Base-by-base conservation (phyloP, 2,113 vertebrate species). In the Theropithecus gelada region DNA sequence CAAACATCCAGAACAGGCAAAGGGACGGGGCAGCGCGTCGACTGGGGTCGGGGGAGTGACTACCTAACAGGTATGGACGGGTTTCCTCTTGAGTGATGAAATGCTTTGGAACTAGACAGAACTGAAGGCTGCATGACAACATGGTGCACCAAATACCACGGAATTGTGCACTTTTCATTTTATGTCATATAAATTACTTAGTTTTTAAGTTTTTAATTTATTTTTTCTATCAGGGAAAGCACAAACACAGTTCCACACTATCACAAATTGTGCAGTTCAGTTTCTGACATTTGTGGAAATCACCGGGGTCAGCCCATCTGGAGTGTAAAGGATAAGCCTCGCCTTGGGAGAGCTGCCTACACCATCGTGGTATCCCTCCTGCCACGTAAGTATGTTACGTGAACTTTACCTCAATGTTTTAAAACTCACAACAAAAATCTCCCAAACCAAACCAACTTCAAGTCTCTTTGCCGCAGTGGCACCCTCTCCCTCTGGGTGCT, bases 121-220 rank as follows among this genome's bases (percentile, higher is more conserved):
- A 57, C 16, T 66, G 30, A n/a, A 25, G 55, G 50, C 5, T 50
- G 59, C 72, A 25, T 17, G 40, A 76, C n/a, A 85, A 16, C 22
- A 16, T 2, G 1, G 0, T 7, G 22, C 45, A 9, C 66, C 40
- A 23, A 32, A 20, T 6, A 5, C 23, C 59, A n/a, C n/a, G 12
- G 22, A 17, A 70, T 1, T 30, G 8, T 43, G 52, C 8, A 13
- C 27, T 52, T 80, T 59, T 32, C 61, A 64, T 32, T 64, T 64
- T 32, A 64, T 32, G 12, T 13, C 27, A 13, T 13, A 64, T 14
- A 64, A 30, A 64, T 18, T 16, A 17, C 32, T 68, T 35, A 17
- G 30, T n/a, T 35, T 35, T 68, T 68, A 35, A 35, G 35, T 14
- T 43, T 75, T 43, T 75, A 40, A 73, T 13, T 40, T 30, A 30